A percentile compares a stretch with the other conserved stretches of the same genome.
These are phyloP conservation scores for Crotalus helleri DNA, from an alignment of 2,113 vertebrate genomes.

Conservation along the genomic window DNA sequence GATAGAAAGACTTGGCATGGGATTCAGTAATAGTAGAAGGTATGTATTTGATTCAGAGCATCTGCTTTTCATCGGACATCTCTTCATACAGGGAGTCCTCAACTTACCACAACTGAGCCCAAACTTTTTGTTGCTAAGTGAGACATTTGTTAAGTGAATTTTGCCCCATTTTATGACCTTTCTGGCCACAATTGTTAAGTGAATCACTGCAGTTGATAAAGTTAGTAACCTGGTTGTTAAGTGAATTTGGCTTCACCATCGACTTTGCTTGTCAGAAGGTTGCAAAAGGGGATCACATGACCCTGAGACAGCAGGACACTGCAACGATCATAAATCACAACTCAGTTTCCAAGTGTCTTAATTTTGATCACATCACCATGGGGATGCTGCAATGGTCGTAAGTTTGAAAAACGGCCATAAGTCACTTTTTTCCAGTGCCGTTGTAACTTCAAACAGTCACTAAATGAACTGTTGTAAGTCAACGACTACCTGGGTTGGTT, in stretches of 20 bases:
- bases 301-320: neutral
- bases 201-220: neutral
- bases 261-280: neutral
- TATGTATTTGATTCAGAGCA: conserved; percentile 22
- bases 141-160: neutral
- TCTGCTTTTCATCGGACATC: neutral
- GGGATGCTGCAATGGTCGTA: neutral
- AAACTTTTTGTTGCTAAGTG: neutral
- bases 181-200: neutral
- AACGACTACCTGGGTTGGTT: neutral
- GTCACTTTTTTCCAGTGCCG: neutral
- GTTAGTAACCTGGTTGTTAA: neutral
- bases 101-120: neutral
- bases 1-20: conserved; percentile 90
- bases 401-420: neutral
- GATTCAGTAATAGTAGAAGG: conserved; percentile 76
- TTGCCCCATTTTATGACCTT: neutral
- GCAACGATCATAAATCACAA: neutral
- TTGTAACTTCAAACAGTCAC: neutral
- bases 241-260: neutral
- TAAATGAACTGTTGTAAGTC: neutral
- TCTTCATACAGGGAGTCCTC: neutral
- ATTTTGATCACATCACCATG: neutral
- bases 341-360: neutral
- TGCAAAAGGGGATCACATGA: neutral